Base-by-base conservation (phyloP, 2,888 invertebrate species). In the Scelioninae gen. 1 region DNA sequence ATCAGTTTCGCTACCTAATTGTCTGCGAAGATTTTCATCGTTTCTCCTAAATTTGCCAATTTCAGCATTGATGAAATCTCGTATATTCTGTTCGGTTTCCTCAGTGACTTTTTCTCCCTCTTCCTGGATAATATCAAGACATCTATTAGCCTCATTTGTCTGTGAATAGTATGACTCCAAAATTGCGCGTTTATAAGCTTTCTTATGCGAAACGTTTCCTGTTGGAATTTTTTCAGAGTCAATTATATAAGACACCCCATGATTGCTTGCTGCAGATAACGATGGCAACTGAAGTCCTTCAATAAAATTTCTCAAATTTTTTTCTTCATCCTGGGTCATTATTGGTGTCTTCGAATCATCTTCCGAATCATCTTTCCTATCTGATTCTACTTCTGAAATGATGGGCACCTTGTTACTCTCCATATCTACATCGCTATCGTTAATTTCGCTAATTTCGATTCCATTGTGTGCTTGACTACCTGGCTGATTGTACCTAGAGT, bases 111-210 rank as follows among this genome's bases (percentile, higher is more conserved):
- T 75, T 49, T 96, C 96, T 4, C 94, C 94, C 93, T 96, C 96
- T 92, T 96, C 96, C 87, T 95, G 95, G 85, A 96, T 96, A 6
- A 95, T 96, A 89, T 96, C 96, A 88, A 96, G 93, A 85, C 94
- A 95, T 89, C 96, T 94, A 10, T 95, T 95, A 87, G 95, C 94
- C 7, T 95, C 92, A 78, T 93, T 92, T 56, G 94, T 94, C 0
- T 95, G 94, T 71, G 94, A 91, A 84, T 94, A 94, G 88, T 94
- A 94, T 69, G 93, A 92, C 85, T 94, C 94, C 31, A 94, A 87
- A 31, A 93, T 93, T 8, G 93, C 93, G 4, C 94, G 93, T 85
- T 94, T 95, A 84, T 93, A 93, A 10, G 92, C 92, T 72, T 94
- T 93, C 58, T 93, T 91, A 86, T 85, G 93, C 93, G 66, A 92